phyloP scores from a whole-genome alignment of 2,888 invertebrate genomes.

The Anorthoa munda region DNA sequence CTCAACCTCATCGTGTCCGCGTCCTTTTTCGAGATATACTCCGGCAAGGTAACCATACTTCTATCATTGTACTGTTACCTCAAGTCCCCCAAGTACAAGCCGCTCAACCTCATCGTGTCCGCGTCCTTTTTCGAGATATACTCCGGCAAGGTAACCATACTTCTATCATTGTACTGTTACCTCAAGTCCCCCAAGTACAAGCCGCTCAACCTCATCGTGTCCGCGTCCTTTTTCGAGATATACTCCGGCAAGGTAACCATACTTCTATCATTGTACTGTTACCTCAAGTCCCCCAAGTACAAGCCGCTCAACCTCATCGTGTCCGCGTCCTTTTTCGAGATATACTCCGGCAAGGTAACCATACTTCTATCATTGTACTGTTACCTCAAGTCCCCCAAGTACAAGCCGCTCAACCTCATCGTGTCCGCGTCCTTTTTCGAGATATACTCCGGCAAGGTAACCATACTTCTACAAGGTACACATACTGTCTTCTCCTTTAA shows the following conservation, averaged over 20 bases:
- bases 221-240: conserved; percentile 99
- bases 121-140: conserved; percentile 99
- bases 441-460: conserved; percentile 95
- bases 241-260: conserved; percentile 93
- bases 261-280: conserved; percentile 66
- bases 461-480: too few species aligned
- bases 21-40: conserved; percentile 99
- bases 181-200: conserved; percentile 96
- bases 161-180: conserved; percentile 76
- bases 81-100: conserved; percentile 95
- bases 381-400: conserved; percentile 93
- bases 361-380: not conserved
- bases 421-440: conserved; percentile 99
- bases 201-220: conserved; percentile 96
- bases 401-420: conserved; percentile 95
- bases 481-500: too few species aligned
- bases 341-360: conserved; percentile 95
- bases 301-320: conserved; percentile 96
- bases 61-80: conserved; percentile 86
- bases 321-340: conserved; percentile 99
- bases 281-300: conserved; percentile 95
- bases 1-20: conserved; percentile 97
- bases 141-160: conserved; percentile 90
- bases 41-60: conserved; percentile 85
- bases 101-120: conserved; percentile 96